Conservation (phyloP, 2,888 invertebrate genomes). For the Callyntrura guangdongensis region DNA sequence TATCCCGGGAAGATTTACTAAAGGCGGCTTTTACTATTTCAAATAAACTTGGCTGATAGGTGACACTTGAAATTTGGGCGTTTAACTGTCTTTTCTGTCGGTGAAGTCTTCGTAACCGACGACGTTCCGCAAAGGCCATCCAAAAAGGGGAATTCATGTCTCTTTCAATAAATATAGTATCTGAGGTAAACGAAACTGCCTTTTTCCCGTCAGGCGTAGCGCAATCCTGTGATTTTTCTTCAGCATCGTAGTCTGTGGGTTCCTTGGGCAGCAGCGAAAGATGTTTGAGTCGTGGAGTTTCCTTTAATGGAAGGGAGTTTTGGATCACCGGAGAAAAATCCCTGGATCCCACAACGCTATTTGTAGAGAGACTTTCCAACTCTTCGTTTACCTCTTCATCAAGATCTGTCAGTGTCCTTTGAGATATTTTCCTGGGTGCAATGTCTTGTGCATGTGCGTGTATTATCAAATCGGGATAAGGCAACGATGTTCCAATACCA, state of each 20-base stretch:
- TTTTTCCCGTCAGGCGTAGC: constrained; percentile 56
- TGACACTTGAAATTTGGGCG: constrained; percentile 58
- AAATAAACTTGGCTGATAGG: constrained; percentile 68
- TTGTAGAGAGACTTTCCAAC: constrained; percentile 23
- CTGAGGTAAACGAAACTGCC: constrained; percentile 78
- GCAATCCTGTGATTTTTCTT: background rate
- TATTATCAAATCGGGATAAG: constrained; percentile 71
- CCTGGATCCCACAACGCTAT: background rate
- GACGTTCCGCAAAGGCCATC: constrained; percentile 75
- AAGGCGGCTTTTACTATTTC: constrained; percentile 69
- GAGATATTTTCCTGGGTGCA: constrained; percentile 5
- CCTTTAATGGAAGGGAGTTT: background rate
- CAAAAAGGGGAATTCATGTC: constrained; percentile 81
- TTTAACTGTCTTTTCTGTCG: constrained; percentile 68
- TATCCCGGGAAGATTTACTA: constrained; percentile 20
- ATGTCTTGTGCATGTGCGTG: constrained; percentile 42
- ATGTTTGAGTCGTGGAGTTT: constrained; percentile 37
- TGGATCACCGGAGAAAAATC: constrained; percentile 41
- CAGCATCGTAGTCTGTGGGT: constrained; percentile 69
- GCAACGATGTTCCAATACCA: constrained; percentile 53
- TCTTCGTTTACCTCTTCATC: constrained; percentile 7
- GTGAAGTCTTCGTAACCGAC: constrained; percentile 63
- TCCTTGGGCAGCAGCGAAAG: constrained; percentile 37
- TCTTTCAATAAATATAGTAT: constrained; percentile 81
- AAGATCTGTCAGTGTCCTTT: background rate